Evolutionary conservation across 1,140 invertebrate genomes (phyloP), one percentile per base, ranked within the genome.

Genomic region (Bombus confusus): DNA sequence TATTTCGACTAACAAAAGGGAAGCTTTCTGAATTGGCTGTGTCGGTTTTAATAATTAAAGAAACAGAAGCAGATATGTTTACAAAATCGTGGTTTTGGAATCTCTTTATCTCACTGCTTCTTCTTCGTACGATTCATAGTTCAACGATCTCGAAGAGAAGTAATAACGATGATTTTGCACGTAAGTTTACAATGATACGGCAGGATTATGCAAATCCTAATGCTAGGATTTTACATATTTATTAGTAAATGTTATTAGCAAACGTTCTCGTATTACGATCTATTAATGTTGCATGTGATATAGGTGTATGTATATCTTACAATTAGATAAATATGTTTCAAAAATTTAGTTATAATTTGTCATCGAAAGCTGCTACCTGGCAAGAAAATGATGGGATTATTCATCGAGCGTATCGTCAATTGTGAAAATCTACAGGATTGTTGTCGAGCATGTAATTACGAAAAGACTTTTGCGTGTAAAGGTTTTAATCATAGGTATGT

Each of bases 401-500:
- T 96, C 88, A 96, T 98, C 13, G 95, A 96, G 88, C 95, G 96
- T 85, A 96, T 97, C 9, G 93, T 97, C 25, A 95, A 96, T 57
- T 97, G 97, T 91, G 96, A 97, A 83, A 96, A 96, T 4, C 92
- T 98, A 9, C 96, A 97, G 83, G 97, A 97, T 87, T 98, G 97
- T 92, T 96, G 97, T 92, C 93, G 96, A 72, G 97, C 97, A 90
- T 98, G 97, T 88, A 96, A 96, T n/a, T 95, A 96, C 3, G 97
- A 98, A 92, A 96, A 96, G 88, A 93, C 96, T 74, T 98, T 98
- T 92, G 96, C 95, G 83, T 98, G 97, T 91, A 97, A 97, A 94
- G 97, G 97, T 85, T 98, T 98, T 92, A 98, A 98, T 94, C 98
- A 97, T 94, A 97, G 96, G 97, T 97, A 95, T 94, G 92, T 31